These are phyloP conservation scores for Lycopodina hypogea DNA, from an alignment of 37 sponge, comb jelly and placozoan genomes.

Conservation along the genomic window DNA sequence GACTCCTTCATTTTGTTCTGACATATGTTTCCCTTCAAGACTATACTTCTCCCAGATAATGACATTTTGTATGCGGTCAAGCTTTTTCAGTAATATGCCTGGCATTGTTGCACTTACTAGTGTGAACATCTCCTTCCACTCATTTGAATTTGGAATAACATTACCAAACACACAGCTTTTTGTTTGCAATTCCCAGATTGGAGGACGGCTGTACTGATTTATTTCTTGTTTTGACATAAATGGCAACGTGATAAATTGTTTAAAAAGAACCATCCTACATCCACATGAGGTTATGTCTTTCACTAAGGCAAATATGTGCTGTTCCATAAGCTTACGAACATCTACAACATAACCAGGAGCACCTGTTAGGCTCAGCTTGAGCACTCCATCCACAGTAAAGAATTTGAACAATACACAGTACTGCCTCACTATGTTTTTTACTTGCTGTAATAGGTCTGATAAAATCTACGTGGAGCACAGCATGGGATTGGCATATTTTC, in stretches of 20 bases:
- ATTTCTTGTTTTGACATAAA: too few relatives aligned
- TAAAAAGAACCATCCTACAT: too few relatives aligned
- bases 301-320: too few relatives aligned
- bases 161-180: neutral
- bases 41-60: slow-evolving; percentile 57
- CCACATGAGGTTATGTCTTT: too few relatives aligned
- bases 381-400: too few relatives aligned
- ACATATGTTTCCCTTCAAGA: slow-evolving; percentile 39
- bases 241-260: too few relatives aligned
- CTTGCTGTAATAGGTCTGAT: neutral
- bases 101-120: slow-evolving; percentile 37
- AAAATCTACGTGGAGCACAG: too few relatives aligned
- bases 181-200: slow-evolving; percentile 22
- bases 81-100: slow-evolving; percentile 1
- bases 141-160: neutral
- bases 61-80: slow-evolving; percentile 70
- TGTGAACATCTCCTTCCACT: slow-evolving; percentile 27
- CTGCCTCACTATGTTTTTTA: neutral
- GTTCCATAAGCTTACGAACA: too few relatives aligned
- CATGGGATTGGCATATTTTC: neutral
- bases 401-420: neutral
- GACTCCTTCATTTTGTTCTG: slow-evolving; percentile 37
- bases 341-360: too few relatives aligned
- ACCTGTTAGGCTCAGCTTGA: too few relatives aligned
- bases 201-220: too few relatives aligned